Conservation (phyloP, 92 coral and sea anemone species). For the Epizoanthus illoricatus region DNA sequence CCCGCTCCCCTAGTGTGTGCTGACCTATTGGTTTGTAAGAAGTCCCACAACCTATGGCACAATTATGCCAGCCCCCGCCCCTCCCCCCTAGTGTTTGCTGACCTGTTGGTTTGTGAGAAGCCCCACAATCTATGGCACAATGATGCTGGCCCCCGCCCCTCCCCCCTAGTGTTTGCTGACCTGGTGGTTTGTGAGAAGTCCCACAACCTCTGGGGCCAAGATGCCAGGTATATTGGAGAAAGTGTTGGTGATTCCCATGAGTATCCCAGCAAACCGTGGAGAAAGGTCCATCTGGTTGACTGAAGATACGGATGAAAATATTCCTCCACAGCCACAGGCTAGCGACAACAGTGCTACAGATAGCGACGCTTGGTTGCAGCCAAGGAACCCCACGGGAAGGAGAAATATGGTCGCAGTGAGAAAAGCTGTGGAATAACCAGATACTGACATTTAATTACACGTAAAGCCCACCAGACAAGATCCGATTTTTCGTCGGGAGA, state of each 20-base stretch:
- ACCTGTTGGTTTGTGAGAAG: constrained; percentile 56
- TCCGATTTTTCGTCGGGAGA: too few species aligned
- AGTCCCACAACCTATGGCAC: too few species aligned
- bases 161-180: constrained; percentile 26
- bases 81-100: background rate
- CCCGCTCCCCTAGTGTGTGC: background rate
- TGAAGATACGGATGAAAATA: constrained; percentile 46
- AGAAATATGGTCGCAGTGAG: constrained; percentile 43
- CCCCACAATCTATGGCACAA: constrained; percentile 53
- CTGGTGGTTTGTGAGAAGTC: constrained; percentile 54
- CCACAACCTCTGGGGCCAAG: constrained; percentile 52
- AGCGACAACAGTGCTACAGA: constrained; percentile 52
- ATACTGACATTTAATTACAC: background rate
- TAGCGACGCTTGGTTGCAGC: constrained; percentile 38
- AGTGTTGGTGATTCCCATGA: constrained; percentile 50
- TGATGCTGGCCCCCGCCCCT: constrained; percentile 3
- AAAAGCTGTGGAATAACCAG: constrained; percentile 38
- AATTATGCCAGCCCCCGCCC: background rate
- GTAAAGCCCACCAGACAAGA: too few species aligned
- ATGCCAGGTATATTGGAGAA: constrained; percentile 54
- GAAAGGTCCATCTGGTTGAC: constrained; percentile 56
- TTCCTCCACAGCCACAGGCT: constrained; percentile 55
- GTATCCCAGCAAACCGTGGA: constrained; percentile 61
- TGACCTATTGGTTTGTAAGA: too few species aligned
- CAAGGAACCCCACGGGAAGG: constrained; percentile 61